phyloP scores from a whole-genome alignment of 2,113 vertebrate genomes.

The Ceyx margarethae region DNA sequence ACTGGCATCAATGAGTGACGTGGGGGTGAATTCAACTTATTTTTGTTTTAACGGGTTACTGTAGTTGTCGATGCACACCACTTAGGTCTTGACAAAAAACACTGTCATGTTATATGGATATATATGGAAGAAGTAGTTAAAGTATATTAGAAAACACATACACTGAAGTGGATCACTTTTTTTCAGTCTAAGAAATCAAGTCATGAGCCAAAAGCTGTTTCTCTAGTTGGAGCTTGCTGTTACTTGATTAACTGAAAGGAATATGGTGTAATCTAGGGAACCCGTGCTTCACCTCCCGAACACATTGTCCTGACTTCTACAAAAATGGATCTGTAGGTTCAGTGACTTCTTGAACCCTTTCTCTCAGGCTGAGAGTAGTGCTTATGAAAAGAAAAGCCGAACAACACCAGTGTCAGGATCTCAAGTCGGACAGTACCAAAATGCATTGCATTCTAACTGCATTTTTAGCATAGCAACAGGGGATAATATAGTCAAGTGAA shows the following conservation, averaged over 20 bases:
- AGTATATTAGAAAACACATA: conserved; percentile 49
- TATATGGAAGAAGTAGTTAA: background rate
- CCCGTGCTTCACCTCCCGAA: background rate
- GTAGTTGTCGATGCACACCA: conserved; percentile 17
- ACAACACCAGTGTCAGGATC: conserved; percentile 7
- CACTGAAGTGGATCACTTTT: conserved; percentile 2
- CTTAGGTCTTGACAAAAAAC: conserved; percentile 41
- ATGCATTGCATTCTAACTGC: background rate
- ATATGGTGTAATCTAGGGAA: background rate
- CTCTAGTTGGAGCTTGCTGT: background rate
- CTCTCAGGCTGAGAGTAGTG: background rate
- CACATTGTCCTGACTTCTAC: background rate
- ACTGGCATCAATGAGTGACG: background rate
- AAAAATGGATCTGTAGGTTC: background rate
- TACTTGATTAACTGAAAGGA: conserved; percentile 33
- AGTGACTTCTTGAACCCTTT: conserved; percentile 33
- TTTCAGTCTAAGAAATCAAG: background rate
- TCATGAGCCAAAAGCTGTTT: background rate
- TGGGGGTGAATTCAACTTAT: background rate
- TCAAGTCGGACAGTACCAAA: background rate
- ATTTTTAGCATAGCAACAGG: conserved; percentile 45
- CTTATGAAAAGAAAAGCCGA: conserved; percentile 21
- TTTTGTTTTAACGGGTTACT: conserved; percentile 1
- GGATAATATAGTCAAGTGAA: conserved; percentile 56
- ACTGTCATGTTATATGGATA: conserved; percentile 47